Percentiles rank a stretch among this genome's conserved stretches.
Conservation (phyloP, 2,113 vertebrate species). For the Podocnemis expansa region DNA sequence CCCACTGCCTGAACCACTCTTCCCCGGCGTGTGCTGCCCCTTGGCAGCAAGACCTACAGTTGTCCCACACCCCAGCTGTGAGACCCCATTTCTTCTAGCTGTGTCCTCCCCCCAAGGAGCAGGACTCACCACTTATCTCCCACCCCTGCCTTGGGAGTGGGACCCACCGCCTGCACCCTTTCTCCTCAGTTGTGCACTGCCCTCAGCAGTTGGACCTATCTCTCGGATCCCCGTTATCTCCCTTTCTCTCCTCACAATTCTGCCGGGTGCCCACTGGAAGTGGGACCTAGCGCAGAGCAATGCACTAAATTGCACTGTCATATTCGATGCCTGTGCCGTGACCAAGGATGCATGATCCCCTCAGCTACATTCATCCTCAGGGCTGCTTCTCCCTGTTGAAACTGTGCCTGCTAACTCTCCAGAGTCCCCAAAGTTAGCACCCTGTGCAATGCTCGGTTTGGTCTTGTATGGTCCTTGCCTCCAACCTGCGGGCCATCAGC, state of each 20-base stretch:
- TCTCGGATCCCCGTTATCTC: too few relatives aligned
- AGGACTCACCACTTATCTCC: too few relatives aligned
- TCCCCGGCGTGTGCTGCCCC: too few relatives aligned
- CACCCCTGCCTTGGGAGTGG: neutral
- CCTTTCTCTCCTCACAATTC: neutral
- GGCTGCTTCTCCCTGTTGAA: neutral
- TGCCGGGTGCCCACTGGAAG: neutral
- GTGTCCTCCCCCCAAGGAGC: neutral
- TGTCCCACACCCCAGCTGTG: too few relatives aligned
- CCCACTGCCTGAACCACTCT: too few relatives aligned
- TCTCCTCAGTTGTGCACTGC: neutral
- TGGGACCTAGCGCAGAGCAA: neutral
- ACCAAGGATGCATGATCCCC: neutral
- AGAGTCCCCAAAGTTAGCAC: neutral
- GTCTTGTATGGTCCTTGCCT: neutral
- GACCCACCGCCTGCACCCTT: neutral
- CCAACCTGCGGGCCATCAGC: neutral
- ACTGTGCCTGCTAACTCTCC: too few relatives aligned
- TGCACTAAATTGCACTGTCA: neutral
- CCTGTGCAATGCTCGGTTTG: neutral
- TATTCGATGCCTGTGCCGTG: neutral
- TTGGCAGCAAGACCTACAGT: too few relatives aligned
- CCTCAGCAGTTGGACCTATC: neutral
- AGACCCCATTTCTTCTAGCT: too few relatives aligned
- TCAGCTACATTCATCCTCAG: neutral